These are phyloP conservation scores for Apis dorsata DNA, from an alignment of 1,140 invertebrate species.

Conservation along the genomic window DNA sequence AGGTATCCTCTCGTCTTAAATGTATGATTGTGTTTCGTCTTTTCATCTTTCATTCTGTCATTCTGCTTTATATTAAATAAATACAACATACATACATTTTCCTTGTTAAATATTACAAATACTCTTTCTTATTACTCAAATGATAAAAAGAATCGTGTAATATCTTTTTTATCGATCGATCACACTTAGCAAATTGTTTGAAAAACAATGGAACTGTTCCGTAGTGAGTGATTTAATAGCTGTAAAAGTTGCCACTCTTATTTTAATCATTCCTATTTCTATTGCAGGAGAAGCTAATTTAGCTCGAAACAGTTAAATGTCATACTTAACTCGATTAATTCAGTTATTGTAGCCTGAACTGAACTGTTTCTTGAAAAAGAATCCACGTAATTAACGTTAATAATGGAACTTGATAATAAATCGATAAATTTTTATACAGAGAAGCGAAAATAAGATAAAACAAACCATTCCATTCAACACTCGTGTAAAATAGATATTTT, in stretches of 20 bases:
- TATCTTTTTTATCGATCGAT: not conserved
- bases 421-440: not conserved
- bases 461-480: not conserved
- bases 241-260: not conserved
- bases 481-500: not conserved
- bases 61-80: not conserved
- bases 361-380: not conserved
- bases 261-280: not conserved
- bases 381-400: not conserved
- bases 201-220: not conserved
- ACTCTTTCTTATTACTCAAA: not conserved
- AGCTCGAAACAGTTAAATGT: not conserved
- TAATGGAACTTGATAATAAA: not conserved
- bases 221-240: not conserved
- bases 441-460: not conserved
- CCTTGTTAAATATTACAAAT: too few species aligned
- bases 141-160: not conserved
- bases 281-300: slow-evolving; percentile 7
- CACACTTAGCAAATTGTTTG: not conserved
- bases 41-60: not conserved
- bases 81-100: too few species aligned
- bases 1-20: not conserved
- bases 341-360: not conserved
- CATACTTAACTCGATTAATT: not conserved
- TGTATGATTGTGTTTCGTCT: not conserved